Conservation (phyloP, 1,140 invertebrate species). For the Pentalonia nigronervosa region DNA sequence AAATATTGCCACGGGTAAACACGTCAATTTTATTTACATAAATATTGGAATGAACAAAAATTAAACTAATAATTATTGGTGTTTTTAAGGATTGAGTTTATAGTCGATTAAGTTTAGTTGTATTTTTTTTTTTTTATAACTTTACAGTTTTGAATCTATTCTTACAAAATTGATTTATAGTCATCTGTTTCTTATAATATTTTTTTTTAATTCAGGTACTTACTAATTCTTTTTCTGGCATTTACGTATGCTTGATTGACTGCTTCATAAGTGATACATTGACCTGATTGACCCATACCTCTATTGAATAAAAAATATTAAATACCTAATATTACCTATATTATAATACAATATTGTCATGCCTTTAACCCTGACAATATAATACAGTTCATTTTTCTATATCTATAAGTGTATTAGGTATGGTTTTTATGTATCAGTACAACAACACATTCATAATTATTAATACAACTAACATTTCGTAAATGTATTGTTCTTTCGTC, state of each 20-base stretch:
- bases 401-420: not conserved
- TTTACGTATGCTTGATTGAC: constrained; percentile 88
- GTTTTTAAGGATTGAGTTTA: not conserved
- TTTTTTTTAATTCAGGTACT: constrained; percentile 65
- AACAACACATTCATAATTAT: not conserved
- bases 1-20: not conserved
- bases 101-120: not conserved
- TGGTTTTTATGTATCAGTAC: not conserved
- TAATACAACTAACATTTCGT: not conserved
- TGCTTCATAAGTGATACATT: constrained; percentile 89
- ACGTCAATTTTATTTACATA: not conserved
- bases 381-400: not conserved
- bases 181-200: not conserved
- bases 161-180: not conserved
- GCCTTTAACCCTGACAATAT: not conserved
- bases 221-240: constrained; percentile 84
- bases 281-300: constrained; percentile 72
- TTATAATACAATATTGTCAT: not conserved
- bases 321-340: not conserved
- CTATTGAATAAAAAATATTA: constrained; percentile 67
- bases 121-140: not conserved
- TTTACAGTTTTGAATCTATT: not conserved
- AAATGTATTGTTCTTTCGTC: not conserved
- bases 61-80: not conserved
- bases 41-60: not conserved